Conservation (phyloP, 2,113 vertebrate species). For the Hassar affinis region DNA sequence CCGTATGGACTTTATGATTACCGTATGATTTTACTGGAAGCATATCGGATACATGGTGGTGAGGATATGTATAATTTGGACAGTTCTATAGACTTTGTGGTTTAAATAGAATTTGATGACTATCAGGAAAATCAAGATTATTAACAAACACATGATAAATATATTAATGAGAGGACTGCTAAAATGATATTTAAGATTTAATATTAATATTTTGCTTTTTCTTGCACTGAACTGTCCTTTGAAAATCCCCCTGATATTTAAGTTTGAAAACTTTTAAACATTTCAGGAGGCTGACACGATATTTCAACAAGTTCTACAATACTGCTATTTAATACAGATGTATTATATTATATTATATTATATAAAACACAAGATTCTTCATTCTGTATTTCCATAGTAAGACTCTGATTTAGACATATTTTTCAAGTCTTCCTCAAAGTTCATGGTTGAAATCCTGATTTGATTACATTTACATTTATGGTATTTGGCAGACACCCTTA, state of each 20-base stretch:
- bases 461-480: no score
- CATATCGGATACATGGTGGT: neutral
- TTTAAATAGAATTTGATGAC: neutral
- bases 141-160: neutral
- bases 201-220: neutral
- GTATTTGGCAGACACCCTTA: no score
- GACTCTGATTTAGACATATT: neutral
- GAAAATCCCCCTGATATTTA: neutral
- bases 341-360: neutral
- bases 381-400: neutral
- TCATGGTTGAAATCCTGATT: neutral
- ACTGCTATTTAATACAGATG: conserved; percentile 44
- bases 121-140: neutral
- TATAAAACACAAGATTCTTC: neutral
- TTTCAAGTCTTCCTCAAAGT: neutral
- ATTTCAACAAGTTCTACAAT: conserved; percentile 7
- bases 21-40: neutral
- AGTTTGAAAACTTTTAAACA: neutral
- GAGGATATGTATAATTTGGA: conserved; percentile 16
- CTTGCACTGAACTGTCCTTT: neutral
- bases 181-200: neutral
- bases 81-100: neutral
- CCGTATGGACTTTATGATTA: neutral
- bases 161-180: neutral
- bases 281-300: neutral